These are phyloP conservation scores for Poecilia latipinna DNA, from an alignment of 2,113 vertebrate species.

Conservation along the genomic window DNA sequence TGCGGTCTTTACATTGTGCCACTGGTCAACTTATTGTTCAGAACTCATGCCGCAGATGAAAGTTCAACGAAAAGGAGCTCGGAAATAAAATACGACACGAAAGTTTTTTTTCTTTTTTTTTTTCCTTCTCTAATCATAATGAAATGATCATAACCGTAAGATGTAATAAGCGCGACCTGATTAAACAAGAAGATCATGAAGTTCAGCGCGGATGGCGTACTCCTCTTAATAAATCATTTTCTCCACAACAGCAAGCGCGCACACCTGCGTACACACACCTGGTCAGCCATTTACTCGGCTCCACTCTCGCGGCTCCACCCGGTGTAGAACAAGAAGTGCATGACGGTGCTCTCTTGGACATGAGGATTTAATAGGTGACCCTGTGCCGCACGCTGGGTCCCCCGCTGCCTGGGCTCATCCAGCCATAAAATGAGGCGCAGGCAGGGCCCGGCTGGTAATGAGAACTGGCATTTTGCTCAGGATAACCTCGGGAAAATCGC, in stretches of 20 bases:
- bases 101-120: background rate
- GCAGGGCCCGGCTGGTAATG: constrained; percentile 80
- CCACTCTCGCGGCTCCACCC: constrained; percentile 60
- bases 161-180: constrained; percentile 27
- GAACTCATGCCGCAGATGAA: no score
- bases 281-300: constrained; percentile 37
- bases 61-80: no score
- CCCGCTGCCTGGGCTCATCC: constrained; percentile 76
- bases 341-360: constrained; percentile 74
- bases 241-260: constrained; percentile 35
- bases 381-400: constrained; percentile 74
- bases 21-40: background rate
- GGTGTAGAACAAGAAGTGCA: constrained; percentile 68
- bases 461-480: constrained; percentile 83
- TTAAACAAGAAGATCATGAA: constrained; percentile 36
- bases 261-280: constrained; percentile 53
- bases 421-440: constrained; percentile 83
- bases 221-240: constrained; percentile 55
- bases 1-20: background rate
- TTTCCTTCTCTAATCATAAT: background rate
- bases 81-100: no score
- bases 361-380: constrained; percentile 82
- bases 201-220: constrained; percentile 28
- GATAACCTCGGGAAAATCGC: constrained; percentile 84
- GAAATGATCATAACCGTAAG: constrained; percentile 8